Conservation (phyloP, 2,888 invertebrate genomes). For the Mamestra brassicae region DNA sequence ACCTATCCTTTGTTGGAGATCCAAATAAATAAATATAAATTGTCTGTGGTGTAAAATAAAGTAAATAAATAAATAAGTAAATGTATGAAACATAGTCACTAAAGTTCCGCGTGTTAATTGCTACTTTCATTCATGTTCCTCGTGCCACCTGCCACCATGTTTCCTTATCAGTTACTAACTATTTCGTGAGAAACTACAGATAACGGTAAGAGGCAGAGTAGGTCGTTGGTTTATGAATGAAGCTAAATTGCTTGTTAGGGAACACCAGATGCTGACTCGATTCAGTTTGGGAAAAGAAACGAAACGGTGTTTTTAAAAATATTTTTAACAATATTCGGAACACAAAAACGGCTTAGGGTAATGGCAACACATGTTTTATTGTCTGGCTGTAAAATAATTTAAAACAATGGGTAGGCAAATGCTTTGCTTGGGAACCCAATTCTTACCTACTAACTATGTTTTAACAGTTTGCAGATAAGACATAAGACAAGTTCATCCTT, state of each 20-base stretch:
- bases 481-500: no score
- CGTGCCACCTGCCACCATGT: not conserved
- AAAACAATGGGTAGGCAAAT: not conserved
- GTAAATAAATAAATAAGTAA: not conserved
- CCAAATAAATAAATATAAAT: no score
- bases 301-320: conserved; percentile 17
- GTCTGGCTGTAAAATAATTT: conserved; percentile 38
- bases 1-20: no score
- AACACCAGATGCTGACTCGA: conserved; percentile 72
- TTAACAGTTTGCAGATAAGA: not conserved
- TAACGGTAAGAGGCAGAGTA: conserved; percentile 72
- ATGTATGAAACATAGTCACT: not conserved
- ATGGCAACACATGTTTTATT: conserved; percentile 51
- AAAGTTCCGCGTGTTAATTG: not conserved
- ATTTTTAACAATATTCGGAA: conserved; percentile 22
- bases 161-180: conserved; percentile 54
- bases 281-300: conserved; percentile 49
- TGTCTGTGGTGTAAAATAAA: no score
- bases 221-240: conserved; percentile 77
- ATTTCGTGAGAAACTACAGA: conserved; percentile 77
- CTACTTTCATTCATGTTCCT: conserved; percentile 37
- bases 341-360: conserved; percentile 25
- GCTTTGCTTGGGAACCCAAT: conserved; percentile 24
- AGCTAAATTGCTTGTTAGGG: conserved; percentile 67
- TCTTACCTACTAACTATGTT: not conserved